phyloP scores from a whole-genome alignment of 2,888 invertebrate species.

The Drosophila algonquin region DNA sequence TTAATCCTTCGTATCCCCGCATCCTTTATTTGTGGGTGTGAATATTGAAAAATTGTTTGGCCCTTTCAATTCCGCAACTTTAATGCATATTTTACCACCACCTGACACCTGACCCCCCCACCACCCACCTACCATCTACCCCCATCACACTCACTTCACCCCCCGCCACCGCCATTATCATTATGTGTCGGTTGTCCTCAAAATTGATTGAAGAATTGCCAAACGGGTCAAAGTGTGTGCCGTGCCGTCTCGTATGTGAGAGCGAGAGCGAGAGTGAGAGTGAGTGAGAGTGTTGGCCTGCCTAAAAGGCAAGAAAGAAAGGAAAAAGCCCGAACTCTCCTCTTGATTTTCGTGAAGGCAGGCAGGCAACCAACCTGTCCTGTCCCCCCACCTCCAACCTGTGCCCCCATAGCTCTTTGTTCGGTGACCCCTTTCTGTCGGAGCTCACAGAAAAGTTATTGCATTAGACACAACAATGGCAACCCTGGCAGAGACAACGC shows the following conservation, averaged over 20 bases:
- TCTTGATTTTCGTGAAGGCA: conserved; percentile 43
- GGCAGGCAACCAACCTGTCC: conserved; percentile 33
- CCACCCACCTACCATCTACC: neutral
- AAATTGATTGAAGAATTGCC: conserved; percentile 73
- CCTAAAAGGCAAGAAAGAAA: conserved; percentile 38
- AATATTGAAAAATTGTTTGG: conserved; percentile 66
- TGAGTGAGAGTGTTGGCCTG: neutral
- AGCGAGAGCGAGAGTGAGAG: neutral
- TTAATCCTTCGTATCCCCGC: conserved; percentile 49
- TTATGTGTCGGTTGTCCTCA: conserved; percentile 42
- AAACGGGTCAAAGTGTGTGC: conserved; percentile 58
- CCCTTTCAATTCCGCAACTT: conserved; percentile 21
- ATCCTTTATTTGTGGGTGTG: conserved; percentile 37
- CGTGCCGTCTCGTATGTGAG: conserved; percentile 13
- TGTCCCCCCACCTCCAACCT: conserved; percentile 28
- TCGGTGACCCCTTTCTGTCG: conserved; percentile 58
- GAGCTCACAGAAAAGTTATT: conserved; percentile 50
- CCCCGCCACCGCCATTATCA: conserved; percentile 41
- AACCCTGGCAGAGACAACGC: conserved; percentile 39
- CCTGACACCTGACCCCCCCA: neutral
- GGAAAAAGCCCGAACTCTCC: conserved; percentile 13
- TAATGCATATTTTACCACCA: conserved; percentile 33
- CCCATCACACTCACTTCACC: neutral
- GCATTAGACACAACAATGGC: conserved; percentile 54
- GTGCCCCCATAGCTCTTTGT: conserved; percentile 32